Conservation (phyloP, 2,113 vertebrate species). For the Aspidoscelis tigris region DNA sequence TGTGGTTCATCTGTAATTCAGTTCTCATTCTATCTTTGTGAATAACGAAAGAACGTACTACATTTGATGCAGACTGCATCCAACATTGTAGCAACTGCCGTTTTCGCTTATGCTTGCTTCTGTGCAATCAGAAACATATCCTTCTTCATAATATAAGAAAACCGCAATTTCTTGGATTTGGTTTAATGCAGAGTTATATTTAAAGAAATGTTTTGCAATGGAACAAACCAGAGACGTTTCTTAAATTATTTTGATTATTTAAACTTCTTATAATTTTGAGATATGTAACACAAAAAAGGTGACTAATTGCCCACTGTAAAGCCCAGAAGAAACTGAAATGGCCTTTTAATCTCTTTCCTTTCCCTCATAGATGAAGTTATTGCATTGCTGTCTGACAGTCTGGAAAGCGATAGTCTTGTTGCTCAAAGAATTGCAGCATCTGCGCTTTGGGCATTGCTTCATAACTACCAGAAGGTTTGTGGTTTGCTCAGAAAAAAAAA, state of each 20-base stretch:
- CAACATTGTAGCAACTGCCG: not conserved
- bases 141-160: slow-evolving; percentile 26
- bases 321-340: slow-evolving; percentile 1
- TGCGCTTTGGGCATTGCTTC: slow-evolving; percentile 91
- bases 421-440: slow-evolving; percentile 86
- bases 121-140: not conserved
- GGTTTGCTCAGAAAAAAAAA: slow-evolving; percentile 22
- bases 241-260: slow-evolving; percentile 31
- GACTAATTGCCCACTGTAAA: slow-evolving; percentile 24
- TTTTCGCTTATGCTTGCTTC: not conserved
- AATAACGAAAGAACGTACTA: not conserved
- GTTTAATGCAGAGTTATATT: slow-evolving; percentile 43
- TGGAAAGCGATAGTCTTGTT: slow-evolving; percentile 81
- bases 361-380: slow-evolving; percentile 83
- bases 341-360: slow-evolving; percentile 12
- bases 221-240: not conserved
- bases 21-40: slow-evolving; percentile 35
- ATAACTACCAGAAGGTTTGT: slow-evolving; percentile 93
- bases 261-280: slow-evolving; percentile 16
- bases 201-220: not conserved
- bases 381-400: slow-evolving; percentile 78
- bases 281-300: slow-evolving; percentile 6
- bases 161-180: slow-evolving; percentile 27
- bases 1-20: slow-evolving; percentile 16
- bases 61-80: slow-evolving; percentile 23